These are phyloP conservation scores for Syngnathus scovelli DNA, from an alignment of 2,113 vertebrate species.

Conservation along the genomic window DNA sequence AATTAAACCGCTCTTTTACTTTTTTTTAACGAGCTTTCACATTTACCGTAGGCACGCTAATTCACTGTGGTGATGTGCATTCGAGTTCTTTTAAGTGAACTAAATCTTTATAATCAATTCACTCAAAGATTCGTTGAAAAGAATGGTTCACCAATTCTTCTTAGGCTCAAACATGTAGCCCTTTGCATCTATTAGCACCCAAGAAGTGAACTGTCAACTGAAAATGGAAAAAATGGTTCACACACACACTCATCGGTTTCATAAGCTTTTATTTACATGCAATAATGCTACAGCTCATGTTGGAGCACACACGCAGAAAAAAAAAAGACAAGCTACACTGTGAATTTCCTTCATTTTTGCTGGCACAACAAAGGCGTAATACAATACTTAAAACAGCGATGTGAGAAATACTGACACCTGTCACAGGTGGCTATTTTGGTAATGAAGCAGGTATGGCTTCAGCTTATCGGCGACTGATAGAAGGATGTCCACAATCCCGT, in stretches of 20 bases:
- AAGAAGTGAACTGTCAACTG: too few species aligned
- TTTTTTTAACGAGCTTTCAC: too few species aligned
- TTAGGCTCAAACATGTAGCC: too few species aligned
- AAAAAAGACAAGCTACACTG: slow-evolving; percentile 39
- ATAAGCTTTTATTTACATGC: slow-evolving; percentile 78
- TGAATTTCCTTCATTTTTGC: slow-evolving; percentile 70
- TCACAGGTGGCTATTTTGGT: slow-evolving; percentile 55
- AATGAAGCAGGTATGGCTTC: slow-evolving; percentile 58
- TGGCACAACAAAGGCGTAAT: slow-evolving; percentile 45
- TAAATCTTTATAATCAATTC: too few species aligned
- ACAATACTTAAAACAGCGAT: slow-evolving; percentile 30
- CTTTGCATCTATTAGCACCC: too few species aligned
- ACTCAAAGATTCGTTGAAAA: too few species aligned
- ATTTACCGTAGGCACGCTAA: too few species aligned
- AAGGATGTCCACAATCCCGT: slow-evolving; percentile 66
- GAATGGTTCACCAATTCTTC: too few species aligned
- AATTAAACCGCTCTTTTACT: too few species aligned
- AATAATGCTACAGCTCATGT: slow-evolving; percentile 71
- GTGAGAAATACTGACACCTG: slow-evolving; percentile 50
- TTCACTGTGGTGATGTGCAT: too few species aligned
- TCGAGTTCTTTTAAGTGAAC: too few species aligned
- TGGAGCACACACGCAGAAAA: slow-evolving; percentile 23
- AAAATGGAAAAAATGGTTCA: too few species aligned
- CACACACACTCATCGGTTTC: slow-evolving; percentile 33
- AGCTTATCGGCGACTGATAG: slow-evolving; percentile 66